Evolutionary conservation across 2,113 vertebrate genomes (phyloP).

Genomic region (Cepphus grylle): DNA sequence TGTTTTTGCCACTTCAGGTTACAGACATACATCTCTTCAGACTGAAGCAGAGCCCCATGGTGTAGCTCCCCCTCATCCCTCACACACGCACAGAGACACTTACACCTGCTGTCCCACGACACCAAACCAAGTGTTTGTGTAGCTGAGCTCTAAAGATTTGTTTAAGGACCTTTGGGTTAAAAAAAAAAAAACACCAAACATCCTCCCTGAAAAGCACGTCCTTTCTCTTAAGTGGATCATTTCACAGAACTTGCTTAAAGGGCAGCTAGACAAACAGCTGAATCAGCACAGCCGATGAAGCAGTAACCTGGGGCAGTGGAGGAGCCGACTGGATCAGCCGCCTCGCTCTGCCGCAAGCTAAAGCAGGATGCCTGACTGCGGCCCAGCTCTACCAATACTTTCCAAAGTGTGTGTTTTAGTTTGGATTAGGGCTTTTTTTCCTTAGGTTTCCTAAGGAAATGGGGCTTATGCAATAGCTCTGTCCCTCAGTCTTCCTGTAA

Average conservation of each 20-base stretch:
- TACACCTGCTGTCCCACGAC: not conserved
- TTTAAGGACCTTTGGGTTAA: not conserved
- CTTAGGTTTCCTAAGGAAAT: not conserved
- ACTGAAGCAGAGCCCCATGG: not conserved
- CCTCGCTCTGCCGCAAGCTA: not conserved
- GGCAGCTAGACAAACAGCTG: conserved; percentile 20
- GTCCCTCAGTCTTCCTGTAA: not conserved
- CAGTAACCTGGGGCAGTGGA: not conserved
- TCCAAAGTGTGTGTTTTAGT: not conserved
- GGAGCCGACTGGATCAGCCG: not conserved
- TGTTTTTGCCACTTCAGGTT: not conserved
- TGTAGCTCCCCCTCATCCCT: not conserved
- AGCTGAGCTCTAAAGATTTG: not conserved
- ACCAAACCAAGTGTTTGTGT: not conserved
- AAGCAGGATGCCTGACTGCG: not conserved
- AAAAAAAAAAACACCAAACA: not conserved
- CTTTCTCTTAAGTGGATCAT: conserved; percentile 13
- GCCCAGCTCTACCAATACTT: not conserved
- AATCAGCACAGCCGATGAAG: not conserved
- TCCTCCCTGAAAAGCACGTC: not conserved
- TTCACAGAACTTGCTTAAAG: conserved; percentile 21
- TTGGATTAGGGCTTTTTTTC: not conserved
- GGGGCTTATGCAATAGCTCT: not conserved
- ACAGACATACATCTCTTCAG: not conserved
- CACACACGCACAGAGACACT: not conserved